Conservation (phyloP, 2,888 invertebrate species). For the Strigamia transsilvanica region DNA sequence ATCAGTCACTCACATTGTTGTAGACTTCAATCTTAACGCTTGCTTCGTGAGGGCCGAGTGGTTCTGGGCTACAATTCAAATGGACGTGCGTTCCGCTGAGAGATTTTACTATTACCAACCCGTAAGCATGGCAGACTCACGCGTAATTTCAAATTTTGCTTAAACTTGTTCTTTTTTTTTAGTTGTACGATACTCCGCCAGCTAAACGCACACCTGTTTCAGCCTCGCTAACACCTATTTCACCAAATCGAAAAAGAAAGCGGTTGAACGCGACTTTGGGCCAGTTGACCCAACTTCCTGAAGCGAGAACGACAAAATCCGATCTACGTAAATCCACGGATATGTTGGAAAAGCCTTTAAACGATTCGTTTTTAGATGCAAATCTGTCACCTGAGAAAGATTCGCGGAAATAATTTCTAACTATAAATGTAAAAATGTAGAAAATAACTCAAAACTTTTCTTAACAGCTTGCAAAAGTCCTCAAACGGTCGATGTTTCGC, state of each 20-base stretch:
- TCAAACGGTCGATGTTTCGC: neutral
- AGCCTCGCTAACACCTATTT: conserved; percentile 59
- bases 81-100: conserved; percentile 91
- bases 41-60: conserved; percentile 67
- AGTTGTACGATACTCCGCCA: neutral
- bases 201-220: neutral
- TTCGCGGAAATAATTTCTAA: neutral
- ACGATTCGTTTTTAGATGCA: conserved; percentile 88
- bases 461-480: neutral
- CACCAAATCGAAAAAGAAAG: conserved; percentile 79
- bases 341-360: conserved; percentile 82
- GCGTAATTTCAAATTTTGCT: neutral
- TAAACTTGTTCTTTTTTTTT: neutral
- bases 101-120: conserved; percentile 74
- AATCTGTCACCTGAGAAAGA: conserved; percentile 78
- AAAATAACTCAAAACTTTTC: neutral
- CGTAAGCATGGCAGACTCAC: conserved; percentile 48
- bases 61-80: conserved; percentile 98
- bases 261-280: conserved; percentile 73
- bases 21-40: conserved; percentile 59
- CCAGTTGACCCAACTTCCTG: conserved; percentile 68
- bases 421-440: neutral
- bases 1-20: conserved; percentile 88
- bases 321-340: conserved; percentile 65
- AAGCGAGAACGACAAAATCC: neutral